Base-by-base conservation (phyloP, 1,140 invertebrate species). In the Hyles vespertilio region DNA sequence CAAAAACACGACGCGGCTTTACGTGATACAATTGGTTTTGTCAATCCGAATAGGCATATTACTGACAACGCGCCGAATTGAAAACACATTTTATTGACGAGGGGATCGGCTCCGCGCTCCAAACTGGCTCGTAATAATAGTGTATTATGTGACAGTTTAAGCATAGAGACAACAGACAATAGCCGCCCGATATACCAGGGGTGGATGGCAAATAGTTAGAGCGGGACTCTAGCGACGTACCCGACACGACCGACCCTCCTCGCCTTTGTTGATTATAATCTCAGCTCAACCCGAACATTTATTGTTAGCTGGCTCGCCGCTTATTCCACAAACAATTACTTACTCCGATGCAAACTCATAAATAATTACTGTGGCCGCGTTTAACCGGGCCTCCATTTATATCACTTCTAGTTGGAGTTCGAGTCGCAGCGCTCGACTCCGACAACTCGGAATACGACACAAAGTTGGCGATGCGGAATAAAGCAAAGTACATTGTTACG, bases 21-120 rank as follows among this genome's bases (percentile, higher is more conserved):
- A 48, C 22, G n/a, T 48, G 47, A 12, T 48, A 11, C n/a, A 48
- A 48, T 48, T 48, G 9, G 47, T 48, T 48, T 63, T 55, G 52
- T 51, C 32, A 63, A 51, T 33, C 47, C 49, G 53, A 66, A 66
- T 62, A 53, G 56, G 51, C 52, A 54, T 55, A 63, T 69, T 58
- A 62, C 56, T 54, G 52, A 54, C 48, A 51, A 59, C 51, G 60
- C 58, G 49, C 50, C 50, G 55, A 47, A 65, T 67, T 63, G 61
- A 70, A 67, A 61, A 56, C n/a, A 54, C 47, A 58, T 65, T 54
- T 64, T 69, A 70, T 69, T 70, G 68, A 63, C 61, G 59, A 69
- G 63, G 71, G 70, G 59, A 51, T 60, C 58, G 59, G 64, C 66
- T 70, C 66, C 66, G 56, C 54, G 36, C 36, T 63, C 48, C 51